phyloP scores from a whole-genome alignment of 1,140 invertebrate genomes.

The Physella acuta region DNA sequence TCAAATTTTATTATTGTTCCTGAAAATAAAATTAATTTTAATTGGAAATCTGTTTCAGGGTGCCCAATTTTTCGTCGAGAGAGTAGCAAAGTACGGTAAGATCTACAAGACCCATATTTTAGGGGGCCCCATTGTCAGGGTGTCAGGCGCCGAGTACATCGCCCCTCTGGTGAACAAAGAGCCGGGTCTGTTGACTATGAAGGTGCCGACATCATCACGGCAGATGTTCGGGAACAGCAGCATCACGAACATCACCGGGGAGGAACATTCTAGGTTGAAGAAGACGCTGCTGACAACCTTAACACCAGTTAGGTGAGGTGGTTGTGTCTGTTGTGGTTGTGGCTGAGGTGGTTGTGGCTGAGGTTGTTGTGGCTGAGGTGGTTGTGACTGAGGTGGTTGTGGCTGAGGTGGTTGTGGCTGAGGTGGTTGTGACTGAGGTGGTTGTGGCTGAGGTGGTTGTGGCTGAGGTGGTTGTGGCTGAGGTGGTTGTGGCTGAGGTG shows the following conservation, averaged over 20 bases:
- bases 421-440: no score
- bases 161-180: constrained; percentile 37
- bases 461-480: no score
- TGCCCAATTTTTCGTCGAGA: background rate
- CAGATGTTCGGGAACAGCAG: constrained; percentile 33
- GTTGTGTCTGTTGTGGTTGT: no score
- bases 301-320: constrained; percentile 20
- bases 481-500: no score
- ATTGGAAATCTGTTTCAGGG: no score
- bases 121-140: constrained; percentile 38
- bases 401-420: no score
- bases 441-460: no score
- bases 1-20: no score
- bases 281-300: constrained; percentile 31
- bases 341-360: no score
- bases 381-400: no score
- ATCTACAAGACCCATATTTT: constrained; percentile 48
- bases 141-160: constrained; percentile 39
- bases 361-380: no score
- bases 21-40: no score
- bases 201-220: constrained; percentile 29
- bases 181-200: constrained; percentile 27
- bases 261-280: constrained; percentile 29
- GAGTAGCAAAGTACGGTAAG: constrained; percentile 32
- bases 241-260: constrained; percentile 27